These are phyloP conservation scores for Steinernema hermaphroditum DNA, from an alignment of 2,888 invertebrate genomes.

Conservation along the genomic window DNA sequence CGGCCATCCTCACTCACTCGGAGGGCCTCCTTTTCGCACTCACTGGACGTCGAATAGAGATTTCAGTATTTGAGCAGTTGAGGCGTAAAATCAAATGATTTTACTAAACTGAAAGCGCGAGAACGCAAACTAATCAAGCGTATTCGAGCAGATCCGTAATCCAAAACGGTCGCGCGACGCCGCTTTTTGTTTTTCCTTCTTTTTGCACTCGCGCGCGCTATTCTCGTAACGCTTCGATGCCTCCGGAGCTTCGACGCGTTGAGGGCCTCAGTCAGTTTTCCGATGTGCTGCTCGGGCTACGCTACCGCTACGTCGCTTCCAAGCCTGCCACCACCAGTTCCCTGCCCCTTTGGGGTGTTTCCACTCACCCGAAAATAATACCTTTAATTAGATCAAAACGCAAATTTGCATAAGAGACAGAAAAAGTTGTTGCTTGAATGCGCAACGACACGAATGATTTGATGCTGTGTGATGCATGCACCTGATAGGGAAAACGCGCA, in stretches of 20 bases:
- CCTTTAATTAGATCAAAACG: constrained; percentile 30
- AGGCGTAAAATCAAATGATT: constrained; percentile 41
- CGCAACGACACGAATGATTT: constrained; percentile 31
- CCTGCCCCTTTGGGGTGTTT: constrained; percentile 26
- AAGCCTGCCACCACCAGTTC: constrained; percentile 17
- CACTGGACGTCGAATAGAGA: constrained; percentile 24
- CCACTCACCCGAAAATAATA: constrained; percentile 30
- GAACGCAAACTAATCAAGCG: constrained; percentile 31
- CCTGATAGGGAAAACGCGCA: constrained; percentile 31
- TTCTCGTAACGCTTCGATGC: constrained; percentile 29
- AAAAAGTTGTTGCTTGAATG: constrained; percentile 31
- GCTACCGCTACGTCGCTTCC: constrained; percentile 19
- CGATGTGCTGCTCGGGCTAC: constrained; percentile 18
- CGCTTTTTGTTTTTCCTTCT: constrained; percentile 30
- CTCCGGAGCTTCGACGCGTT: constrained; percentile 23
- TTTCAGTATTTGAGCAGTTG: constrained; percentile 35
- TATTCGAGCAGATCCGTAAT: constrained; percentile 31
- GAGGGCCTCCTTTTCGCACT: constrained; percentile 19
- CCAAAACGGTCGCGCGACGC: constrained; percentile 31
- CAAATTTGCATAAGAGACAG: constrained; percentile 29
- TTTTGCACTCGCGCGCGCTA: constrained; percentile 30
- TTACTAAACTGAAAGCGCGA: constrained; percentile 33
- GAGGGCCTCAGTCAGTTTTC: constrained; percentile 30
- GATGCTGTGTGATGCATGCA: constrained; percentile 31
- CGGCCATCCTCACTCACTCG: constrained; percentile 8